Percentiles rank a stretch among this genome's conserved stretches.
Evolutionary conservation across 2,888 invertebrate genomes (phyloP).

Genomic region (Smittia sp.): DNA sequence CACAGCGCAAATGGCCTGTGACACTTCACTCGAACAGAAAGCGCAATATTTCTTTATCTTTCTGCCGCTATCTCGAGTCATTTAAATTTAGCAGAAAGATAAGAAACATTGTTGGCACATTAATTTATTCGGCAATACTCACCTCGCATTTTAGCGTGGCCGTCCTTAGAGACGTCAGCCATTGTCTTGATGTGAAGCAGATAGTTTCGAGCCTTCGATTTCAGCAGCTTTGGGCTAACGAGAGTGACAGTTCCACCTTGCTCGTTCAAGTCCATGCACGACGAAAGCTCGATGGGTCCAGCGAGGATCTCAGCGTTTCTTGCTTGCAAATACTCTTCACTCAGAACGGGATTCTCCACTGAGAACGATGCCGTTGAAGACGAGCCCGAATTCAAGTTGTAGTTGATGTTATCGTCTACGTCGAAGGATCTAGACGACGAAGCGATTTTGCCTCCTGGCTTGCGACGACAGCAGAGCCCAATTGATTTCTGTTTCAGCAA

Average conservation of each 20-base stretch:
- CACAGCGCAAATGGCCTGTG: not conserved
- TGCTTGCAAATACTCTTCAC: slow-evolving; percentile 76
- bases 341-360: slow-evolving; percentile 71
- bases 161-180: slow-evolving; percentile 63
- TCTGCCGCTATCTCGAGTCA: no score
- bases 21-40: not conserved
- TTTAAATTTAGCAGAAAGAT: not conserved
- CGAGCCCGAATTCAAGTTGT: slow-evolving; percentile 47
- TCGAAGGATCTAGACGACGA: slow-evolving; percentile 44
- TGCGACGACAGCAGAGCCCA: slow-evolving; percentile 62
- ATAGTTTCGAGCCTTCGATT: slow-evolving; percentile 74
- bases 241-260: slow-evolving; percentile 80
- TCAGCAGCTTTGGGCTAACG: slow-evolving; percentile 80
- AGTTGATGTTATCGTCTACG: slow-evolving; percentile 58
- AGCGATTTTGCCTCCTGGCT: slow-evolving; percentile 44
- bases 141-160: slow-evolving; percentile 53
- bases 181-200: slow-evolving; percentile 74
- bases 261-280: slow-evolving; percentile 80
- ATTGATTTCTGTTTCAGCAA: slow-evolving; percentile 66
- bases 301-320: slow-evolving; percentile 89
- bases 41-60: no score
- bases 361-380: not conserved
- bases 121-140: slow-evolving; percentile 42
- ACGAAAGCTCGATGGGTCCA: slow-evolving; percentile 79
- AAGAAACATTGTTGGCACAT: not conserved